Base-by-base conservation (phyloP, 2,888 invertebrate species). In the Thalpophila matura region DNA sequence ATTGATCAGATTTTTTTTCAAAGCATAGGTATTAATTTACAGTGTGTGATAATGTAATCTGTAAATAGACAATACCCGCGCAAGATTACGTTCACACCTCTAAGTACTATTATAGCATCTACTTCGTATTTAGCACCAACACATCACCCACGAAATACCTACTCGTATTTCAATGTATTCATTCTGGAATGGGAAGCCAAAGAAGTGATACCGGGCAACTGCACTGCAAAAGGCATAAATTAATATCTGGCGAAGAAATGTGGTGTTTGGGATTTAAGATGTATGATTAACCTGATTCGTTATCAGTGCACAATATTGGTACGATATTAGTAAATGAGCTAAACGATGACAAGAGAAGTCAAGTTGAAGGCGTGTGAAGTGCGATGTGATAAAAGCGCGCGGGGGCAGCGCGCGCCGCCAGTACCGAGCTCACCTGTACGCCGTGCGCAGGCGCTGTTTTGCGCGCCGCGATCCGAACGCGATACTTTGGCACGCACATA, bases 341-440 rank as follows among this genome's bases (percentile, higher is more conserved):
- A 67, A 63, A 67, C 73, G 76, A 83, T 80, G 83, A 78, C 68
- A 79, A 72, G 73, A 86, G 83, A 82, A 91, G 92, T 93, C 91
- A 94, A 93, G 93, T 92, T 93, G 88, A 92, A 93, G 93, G 91
- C 87, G 89, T 85, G 86, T 81, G 85, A 83, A 85, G 85, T 86
- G 86, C 89, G 90, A 93, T 91, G 86, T 94, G 91, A 93, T 95
- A 94, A 90, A 95, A 94, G 93, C 88, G 89, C 78, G 86, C 62
- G 86, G 74, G 76, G 80, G 71, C 76, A 81, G 84, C 93, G 93
- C 93, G 92, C 92, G 90, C 88, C 85, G 91, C 80, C 93, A 95
- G 94, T 95, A 92, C 86, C 85, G 83, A 88, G 68, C 83, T 84
- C 84, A 88, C 90, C 86, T 86, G 87, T 88, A 82, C 82, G 86